These are phyloP conservation scores for Remorina albescens DNA, from an alignment of 2,797 vertebrate genomes.

Conservation along the genomic window DNA sequence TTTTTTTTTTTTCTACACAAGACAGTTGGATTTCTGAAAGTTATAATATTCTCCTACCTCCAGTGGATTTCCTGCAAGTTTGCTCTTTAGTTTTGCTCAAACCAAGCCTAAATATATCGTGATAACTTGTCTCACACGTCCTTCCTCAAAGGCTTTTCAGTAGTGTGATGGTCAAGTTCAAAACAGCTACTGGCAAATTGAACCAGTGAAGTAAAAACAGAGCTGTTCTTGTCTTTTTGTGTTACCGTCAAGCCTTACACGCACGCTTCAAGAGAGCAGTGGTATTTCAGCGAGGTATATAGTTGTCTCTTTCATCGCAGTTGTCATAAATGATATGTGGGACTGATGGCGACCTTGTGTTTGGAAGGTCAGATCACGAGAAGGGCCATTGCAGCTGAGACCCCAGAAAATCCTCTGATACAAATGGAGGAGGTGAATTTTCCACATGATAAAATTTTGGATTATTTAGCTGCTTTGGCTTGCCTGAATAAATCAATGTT, in stretches of 20 bases:
- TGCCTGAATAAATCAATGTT: slow-evolving; percentile 5
- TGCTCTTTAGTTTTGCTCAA: slow-evolving; percentile 21
- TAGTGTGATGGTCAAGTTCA: slow-evolving; percentile 23
- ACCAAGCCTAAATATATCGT: slow-evolving; percentile 21
- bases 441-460: not conserved
- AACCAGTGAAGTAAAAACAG: slow-evolving; percentile 2
- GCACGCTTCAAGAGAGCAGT: slow-evolving; percentile 22
- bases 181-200: slow-evolving; percentile 29
- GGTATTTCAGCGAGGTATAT: slow-evolving; percentile 13
- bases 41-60: slow-evolving; percentile 2
- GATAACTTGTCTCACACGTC: slow-evolving; percentile 10
- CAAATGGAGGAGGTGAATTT: not conserved
- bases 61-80: slow-evolving; percentile 26
- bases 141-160: slow-evolving; percentile 38
- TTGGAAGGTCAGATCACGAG: slow-evolving; percentile 1
- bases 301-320: slow-evolving; percentile 21
- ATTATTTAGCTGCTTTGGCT: not conserved
- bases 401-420: not conserved
- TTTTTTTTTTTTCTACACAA: not conserved
- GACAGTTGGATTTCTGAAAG: slow-evolving; percentile 3
- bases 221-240: slow-evolving; percentile 4
- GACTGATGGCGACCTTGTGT: slow-evolving; percentile 21
- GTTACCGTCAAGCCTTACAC: slow-evolving; percentile 8
- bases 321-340: slow-evolving; percentile 30
- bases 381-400: not conserved